Evolutionary conservation across 2,888 invertebrate species (phyloP).

Genomic region (Matsumyia berberina): DNA sequence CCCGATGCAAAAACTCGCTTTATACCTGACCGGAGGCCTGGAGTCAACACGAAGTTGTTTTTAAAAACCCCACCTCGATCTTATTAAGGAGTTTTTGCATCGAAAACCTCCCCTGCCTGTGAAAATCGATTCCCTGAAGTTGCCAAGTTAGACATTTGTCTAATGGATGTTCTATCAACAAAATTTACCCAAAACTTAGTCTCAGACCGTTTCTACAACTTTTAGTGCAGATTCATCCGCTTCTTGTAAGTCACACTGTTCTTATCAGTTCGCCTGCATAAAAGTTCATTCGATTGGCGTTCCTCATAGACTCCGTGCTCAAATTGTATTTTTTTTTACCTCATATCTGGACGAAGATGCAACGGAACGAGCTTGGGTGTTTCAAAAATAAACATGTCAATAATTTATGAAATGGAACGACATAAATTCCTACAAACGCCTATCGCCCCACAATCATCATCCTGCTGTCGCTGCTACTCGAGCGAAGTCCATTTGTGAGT

Average conservation of each 20-base stretch:
- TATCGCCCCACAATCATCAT: constrained; percentile 60
- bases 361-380: constrained; percentile 30
- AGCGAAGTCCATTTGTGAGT: constrained; percentile 61
- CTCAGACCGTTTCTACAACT: too few relatives aligned
- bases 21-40: too few relatives aligned
- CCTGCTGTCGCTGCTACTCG: constrained; percentile 36
- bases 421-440: constrained; percentile 63
- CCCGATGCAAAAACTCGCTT: too few relatives aligned
- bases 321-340: constrained; percentile 33
- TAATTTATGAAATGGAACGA: constrained; percentile 75
- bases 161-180: too few relatives aligned
- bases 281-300: constrained; percentile 57
- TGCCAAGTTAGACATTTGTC: too few relatives aligned
- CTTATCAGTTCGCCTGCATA: constrained; percentile 57
- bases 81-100: too few relatives aligned
- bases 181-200: too few relatives aligned
- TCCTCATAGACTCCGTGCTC: constrained; percentile 22
- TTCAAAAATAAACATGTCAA: constrained; percentile 75
- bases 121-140: too few relatives aligned
- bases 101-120: too few relatives aligned
- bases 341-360: constrained; percentile 32
- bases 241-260: constrained; percentile 31
- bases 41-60: too few relatives aligned
- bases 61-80: too few relatives aligned
- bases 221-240: not conserved